Percentiles rank a stretch among this genome's conserved stretches.
These are phyloP conservation scores for Amphipoea lucens DNA, from an alignment of 2,888 invertebrate species.

Conservation along the genomic window DNA sequence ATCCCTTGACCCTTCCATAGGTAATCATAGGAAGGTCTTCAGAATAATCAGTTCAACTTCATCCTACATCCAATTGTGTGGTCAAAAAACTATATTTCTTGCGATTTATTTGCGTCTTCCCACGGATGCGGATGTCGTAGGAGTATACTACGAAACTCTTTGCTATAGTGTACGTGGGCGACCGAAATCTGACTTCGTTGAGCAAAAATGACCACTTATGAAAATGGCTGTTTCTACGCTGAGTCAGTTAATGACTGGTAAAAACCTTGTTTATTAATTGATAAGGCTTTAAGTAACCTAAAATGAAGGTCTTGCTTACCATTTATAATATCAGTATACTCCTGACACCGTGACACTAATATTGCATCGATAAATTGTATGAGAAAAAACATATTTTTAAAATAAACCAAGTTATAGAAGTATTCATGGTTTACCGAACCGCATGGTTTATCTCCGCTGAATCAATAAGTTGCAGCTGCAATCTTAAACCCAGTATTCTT, in stretches of 20 bases:
- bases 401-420: neutral
- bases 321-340: neutral
- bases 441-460: neutral
- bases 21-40: neutral
- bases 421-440: neutral
- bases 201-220: neutral
- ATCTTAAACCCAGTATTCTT: neutral
- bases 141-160: constrained; percentile 36
- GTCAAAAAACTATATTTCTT: constrained; percentile 19
- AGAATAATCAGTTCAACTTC: neutral
- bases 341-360: neutral
- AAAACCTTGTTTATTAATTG: neutral
- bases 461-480: neutral
- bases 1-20: too few relatives aligned
- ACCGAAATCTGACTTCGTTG: constrained; percentile 6
- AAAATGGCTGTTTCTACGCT: neutral
- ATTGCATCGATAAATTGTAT: neutral
- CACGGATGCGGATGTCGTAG: constrained; percentile 32
- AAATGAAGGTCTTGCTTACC: neutral
- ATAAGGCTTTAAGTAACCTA: neutral
- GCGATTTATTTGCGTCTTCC: constrained; percentile 27
- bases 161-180: constrained; percentile 36
- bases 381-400: neutral
- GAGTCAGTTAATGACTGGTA: neutral
- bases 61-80: constrained; percentile 2